A percentile compares a stretch with the other conserved stretches of the same genome.
phyloP scores from a whole-genome alignment of 2,888 invertebrate genomes.

The Drosophila rellima region DNA sequence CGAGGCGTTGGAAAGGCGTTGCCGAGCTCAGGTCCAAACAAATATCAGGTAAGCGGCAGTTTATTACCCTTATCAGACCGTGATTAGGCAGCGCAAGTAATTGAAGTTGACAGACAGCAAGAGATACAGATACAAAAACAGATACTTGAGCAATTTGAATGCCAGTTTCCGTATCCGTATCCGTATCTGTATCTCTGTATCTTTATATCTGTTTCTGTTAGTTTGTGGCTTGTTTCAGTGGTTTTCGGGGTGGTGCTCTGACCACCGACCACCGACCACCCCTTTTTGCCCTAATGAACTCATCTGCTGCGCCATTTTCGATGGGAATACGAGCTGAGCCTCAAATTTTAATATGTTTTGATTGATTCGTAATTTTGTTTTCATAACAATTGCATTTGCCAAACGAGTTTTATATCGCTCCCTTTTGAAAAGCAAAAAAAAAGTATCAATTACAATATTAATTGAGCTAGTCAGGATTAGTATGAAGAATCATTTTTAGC shows the following conservation, averaged over 20 bases:
- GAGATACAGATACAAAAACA: slow-evolving; percentile 22
- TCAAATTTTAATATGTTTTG: slow-evolving; percentile 82
- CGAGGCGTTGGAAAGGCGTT: slow-evolving; percentile 72
- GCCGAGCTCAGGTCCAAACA: slow-evolving; percentile 32
- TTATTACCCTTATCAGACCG: slow-evolving; percentile 71
- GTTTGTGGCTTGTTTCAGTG: slow-evolving; percentile 23
- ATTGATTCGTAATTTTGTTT: slow-evolving; percentile 81
- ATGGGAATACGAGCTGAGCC: slow-evolving; percentile 79
- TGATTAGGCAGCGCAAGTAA: slow-evolving; percentile 72
- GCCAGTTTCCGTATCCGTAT: slow-evolving; percentile 23
- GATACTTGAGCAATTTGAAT: slow-evolving; percentile 36
- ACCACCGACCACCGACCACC: slow-evolving; percentile 17
- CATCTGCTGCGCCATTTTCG: slow-evolving; percentile 51
- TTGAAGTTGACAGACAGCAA: slow-evolving; percentile 55
- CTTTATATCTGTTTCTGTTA: slow-evolving; percentile 15
- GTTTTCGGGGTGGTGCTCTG: slow-evolving; percentile 29
- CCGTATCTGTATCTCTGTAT: not conserved
- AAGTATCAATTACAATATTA: slow-evolving; percentile 76
- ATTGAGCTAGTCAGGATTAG: slow-evolving; percentile 27
- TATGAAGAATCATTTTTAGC: not conserved
- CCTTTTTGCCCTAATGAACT: slow-evolving; percentile 36
- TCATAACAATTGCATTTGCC: slow-evolving; percentile 53
- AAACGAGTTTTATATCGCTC: slow-evolving; percentile 36
- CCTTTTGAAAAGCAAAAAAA: slow-evolving; percentile 16
- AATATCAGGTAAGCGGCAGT: slow-evolving; percentile 51